These are phyloP conservation scores for Neolamprologus kungweensis DNA, from an alignment of 2,113 vertebrate species.

Conservation along the genomic window DNA sequence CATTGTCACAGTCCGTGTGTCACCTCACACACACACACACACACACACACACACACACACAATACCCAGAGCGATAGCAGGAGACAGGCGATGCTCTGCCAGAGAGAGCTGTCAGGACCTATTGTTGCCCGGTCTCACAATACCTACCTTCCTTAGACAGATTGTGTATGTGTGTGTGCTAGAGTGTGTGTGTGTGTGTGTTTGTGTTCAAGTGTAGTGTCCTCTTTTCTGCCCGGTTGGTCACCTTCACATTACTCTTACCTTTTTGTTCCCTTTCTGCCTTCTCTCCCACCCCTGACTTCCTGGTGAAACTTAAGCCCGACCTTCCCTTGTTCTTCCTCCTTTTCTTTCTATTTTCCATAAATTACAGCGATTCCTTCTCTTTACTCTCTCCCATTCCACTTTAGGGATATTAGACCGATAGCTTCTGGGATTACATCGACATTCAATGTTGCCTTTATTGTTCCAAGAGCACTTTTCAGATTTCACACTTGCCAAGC, in stretches of 20 bases:
- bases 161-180: background rate
- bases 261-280: background rate
- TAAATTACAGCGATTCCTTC: background rate
- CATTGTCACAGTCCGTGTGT: slow-evolving; percentile 40
- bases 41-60: background rate
- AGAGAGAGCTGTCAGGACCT: slow-evolving; percentile 45
- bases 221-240: background rate
- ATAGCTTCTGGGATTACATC: background rate
- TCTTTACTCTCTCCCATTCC: background rate
- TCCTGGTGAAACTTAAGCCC: background rate
- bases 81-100: slow-evolving; percentile 26
- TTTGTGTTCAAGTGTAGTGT: background rate
- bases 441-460: background rate
- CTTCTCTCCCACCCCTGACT: background rate
- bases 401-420: background rate
- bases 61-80: slow-evolving; percentile 25
- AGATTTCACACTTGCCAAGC: background rate
- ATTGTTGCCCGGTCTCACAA: slow-evolving; percentile 20
- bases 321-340: background rate
- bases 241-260: background rate
- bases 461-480: background rate
- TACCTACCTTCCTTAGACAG: background rate
- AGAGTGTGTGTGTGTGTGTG: background rate
- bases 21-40: background rate
- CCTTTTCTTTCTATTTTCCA: background rate